Evolutionary conservation across 1,140 invertebrate genomes (phyloP).

Genomic region (Uloborus diversus): DNA sequence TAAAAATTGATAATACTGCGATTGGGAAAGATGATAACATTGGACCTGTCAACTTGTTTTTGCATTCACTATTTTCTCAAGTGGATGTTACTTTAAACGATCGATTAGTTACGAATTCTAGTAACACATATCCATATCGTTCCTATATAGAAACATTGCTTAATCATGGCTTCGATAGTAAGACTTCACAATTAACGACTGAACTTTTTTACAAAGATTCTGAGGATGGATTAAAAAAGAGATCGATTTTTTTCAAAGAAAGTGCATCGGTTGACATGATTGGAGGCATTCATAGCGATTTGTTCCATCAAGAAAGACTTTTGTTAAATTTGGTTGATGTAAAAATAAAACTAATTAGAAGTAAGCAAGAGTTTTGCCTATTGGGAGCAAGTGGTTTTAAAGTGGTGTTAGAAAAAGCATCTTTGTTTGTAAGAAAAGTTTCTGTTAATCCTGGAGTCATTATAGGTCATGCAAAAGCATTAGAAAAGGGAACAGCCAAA

Average conservation of each 20-base stretch:
- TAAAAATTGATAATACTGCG: neutral
- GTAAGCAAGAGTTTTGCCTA: neutral
- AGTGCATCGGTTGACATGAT: neutral
- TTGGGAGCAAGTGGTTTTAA: neutral
- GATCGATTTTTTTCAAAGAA: neutral
- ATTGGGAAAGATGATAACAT: neutral
- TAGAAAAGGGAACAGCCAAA: neutral
- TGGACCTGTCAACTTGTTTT: constrained; percentile 24
- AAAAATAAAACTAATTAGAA: neutral
- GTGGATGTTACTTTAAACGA: neutral
- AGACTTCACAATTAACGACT: constrained; percentile 1
- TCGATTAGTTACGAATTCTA: neutral
- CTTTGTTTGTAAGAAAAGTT: constrained; percentile 8
- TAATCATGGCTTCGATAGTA: neutral
- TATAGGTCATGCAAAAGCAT: neutral
- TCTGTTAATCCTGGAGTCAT: neutral
- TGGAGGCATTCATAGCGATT: neutral
- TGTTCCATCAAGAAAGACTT: neutral
- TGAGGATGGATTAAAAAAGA: neutral
- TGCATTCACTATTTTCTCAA: constrained; percentile 38
- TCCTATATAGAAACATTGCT: neutral
- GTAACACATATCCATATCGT: constrained; percentile 4
- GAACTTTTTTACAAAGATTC: constrained; percentile 9
- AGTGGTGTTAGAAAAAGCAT: neutral
- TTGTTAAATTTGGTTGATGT: neutral